A percentile compares a stretch with the other conserved stretches of the same genome.
phyloP scores from a whole-genome alignment of 2,113 vertebrate genomes.

The Catagonus wagneri region DNA sequence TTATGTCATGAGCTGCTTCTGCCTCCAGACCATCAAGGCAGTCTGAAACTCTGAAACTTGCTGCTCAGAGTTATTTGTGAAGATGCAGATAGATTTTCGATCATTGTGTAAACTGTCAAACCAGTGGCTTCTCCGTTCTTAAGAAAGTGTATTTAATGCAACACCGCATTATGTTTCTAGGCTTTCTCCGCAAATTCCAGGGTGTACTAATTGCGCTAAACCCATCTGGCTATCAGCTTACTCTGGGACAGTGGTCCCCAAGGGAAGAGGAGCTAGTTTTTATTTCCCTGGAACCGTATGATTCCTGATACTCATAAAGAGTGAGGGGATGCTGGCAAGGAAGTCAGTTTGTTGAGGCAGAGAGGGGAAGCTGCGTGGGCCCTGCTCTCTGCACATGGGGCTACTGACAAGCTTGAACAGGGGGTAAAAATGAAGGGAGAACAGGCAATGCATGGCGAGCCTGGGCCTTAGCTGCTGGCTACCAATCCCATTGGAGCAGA shows the following conservation, averaged over 20 bases:
- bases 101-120: background rate
- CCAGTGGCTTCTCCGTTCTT: background rate
- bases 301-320: background rate
- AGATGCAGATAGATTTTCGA: slow-evolving; percentile 42
- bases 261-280: slow-evolving; percentile 1
- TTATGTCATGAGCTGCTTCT: background rate
- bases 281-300: background rate
- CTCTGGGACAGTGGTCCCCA: background rate
- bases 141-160: background rate
- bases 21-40: background rate
- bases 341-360: background rate
- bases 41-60: slow-evolving; percentile 1
- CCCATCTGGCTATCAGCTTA: background rate
- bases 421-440: background rate
- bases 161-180: background rate
- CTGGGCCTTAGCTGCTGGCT: background rate
- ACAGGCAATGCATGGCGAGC: background rate
- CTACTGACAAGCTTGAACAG: background rate
- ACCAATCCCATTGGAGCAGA: background rate
- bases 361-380: no score
- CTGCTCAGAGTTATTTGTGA: slow-evolving; percentile 5
- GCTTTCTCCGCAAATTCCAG: background rate
- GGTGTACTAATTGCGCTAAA: background rate
- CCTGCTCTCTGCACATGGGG: background rate
- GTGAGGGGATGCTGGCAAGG: no score